Evolutionary conservation across 2,113 vertebrate species (phyloP).

Genomic region (Seriola aureovittata): DNA sequence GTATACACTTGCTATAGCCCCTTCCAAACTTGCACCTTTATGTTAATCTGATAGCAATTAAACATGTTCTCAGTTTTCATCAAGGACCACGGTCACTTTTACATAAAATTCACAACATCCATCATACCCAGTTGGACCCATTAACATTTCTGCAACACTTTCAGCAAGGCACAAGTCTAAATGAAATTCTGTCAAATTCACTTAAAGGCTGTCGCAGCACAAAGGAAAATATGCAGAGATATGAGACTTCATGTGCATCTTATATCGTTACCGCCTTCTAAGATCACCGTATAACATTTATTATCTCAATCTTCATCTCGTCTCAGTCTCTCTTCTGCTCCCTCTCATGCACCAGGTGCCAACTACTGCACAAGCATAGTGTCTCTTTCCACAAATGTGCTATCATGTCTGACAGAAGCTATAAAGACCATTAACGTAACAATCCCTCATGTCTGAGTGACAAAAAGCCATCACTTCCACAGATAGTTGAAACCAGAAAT

Average conservation of each 20-base stretch:
- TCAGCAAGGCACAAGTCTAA: not conserved
- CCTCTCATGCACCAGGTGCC: not conserved
- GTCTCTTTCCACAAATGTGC: not conserved
- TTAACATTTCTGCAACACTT: not conserved
- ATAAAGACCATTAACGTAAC: not conserved
- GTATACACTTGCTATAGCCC: not conserved
- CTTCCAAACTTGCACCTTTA: not conserved
- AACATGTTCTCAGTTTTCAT: not conserved
- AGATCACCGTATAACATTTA: not conserved
- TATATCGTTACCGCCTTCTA: not conserved
- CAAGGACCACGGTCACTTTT: not conserved
- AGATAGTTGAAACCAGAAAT: not conserved
- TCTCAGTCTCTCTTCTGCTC: not conserved
- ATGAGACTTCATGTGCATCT: not conserved
- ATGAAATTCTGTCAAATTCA: not conserved
- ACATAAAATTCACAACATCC: not conserved
- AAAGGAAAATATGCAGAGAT: not conserved
- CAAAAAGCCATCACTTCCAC: not conserved
- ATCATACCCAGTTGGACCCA: not conserved
- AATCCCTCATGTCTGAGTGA: not conserved
- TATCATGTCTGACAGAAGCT: not conserved
- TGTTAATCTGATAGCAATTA: not conserved
- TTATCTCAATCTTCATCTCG: not conserved
- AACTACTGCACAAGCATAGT: slow-evolving; percentile 10
- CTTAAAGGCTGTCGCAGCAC: not conserved